Percentiles rank a stretch among this genome's conserved stretches.
Evolutionary conservation across 2,888 invertebrate genomes (phyloP).

Genomic region (Rhagonycha fulva): DNA sequence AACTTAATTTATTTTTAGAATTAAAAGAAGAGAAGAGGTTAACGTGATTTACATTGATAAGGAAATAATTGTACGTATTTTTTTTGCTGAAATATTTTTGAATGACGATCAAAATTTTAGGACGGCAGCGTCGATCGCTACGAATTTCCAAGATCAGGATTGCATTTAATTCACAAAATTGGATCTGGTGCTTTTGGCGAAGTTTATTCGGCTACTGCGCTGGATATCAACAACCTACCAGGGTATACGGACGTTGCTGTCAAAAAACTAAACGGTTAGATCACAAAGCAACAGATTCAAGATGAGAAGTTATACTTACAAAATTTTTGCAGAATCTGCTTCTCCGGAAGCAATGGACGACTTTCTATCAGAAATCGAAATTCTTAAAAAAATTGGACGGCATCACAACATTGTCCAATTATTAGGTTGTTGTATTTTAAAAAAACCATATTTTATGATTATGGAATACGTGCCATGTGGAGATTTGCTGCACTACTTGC

Average conservation of each 20-base stretch:
- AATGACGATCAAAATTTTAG: slow-evolving; percentile 17
- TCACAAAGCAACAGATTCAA: not conserved
- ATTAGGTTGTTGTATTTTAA: slow-evolving; percentile 74
- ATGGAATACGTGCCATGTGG: slow-evolving; percentile 82
- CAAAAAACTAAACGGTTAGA: slow-evolving; percentile 71
- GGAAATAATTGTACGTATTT: slow-evolving; percentile 29
- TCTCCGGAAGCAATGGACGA: slow-evolving; percentile 67
- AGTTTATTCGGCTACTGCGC: slow-evolving; percentile 69
- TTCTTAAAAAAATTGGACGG: slow-evolving; percentile 75
- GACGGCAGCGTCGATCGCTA: slow-evolving; percentile 40
- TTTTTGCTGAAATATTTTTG: not conserved
- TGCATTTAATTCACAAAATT: slow-evolving; percentile 61
- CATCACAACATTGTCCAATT: slow-evolving; percentile 78
- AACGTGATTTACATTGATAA: slow-evolving; percentile 28
- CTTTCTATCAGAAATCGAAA: slow-evolving; percentile 76
- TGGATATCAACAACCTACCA: slow-evolving; percentile 57
- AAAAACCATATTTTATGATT: slow-evolving; percentile 72
- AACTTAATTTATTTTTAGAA: slow-evolving; percentile 6
- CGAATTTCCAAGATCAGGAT: slow-evolving; percentile 48
- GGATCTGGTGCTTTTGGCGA: slow-evolving; percentile 79
- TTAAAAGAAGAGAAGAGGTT: slow-evolving; percentile 11
- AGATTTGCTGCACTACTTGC: slow-evolving; percentile 68
- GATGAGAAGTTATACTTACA: not conserved
- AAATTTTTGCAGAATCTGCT: slow-evolving; percentile 57
- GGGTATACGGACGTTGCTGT: slow-evolving; percentile 68